These are phyloP conservation scores for Augochlorella aurata DNA, from an alignment of 2,888 invertebrate species.

Conservation along the genomic window DNA sequence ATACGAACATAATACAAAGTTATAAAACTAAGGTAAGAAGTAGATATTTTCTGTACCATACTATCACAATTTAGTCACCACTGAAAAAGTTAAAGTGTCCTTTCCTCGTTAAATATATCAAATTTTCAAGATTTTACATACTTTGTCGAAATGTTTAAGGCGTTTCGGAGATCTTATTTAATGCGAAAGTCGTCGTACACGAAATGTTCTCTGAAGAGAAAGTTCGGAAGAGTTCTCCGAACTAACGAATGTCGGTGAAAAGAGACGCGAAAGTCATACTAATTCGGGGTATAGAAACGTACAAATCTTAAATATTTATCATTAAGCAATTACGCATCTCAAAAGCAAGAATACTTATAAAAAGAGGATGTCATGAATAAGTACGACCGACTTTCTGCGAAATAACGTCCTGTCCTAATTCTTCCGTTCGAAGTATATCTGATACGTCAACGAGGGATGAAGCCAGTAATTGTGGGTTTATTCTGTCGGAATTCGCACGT, in stretches of 20 bases:
- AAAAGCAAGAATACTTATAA: background rate
- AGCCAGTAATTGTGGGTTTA: background rate
- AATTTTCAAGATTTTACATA: too few relatives aligned
- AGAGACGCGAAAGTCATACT: too few relatives aligned
- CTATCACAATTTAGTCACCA: too few relatives aligned
- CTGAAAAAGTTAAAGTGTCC: too few relatives aligned
- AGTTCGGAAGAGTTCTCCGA: background rate
- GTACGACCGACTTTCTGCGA: background rate
- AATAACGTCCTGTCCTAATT: background rate
- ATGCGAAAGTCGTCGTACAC: background rate
- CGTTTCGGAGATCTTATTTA: too few relatives aligned
- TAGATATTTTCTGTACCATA: too few relatives aligned
- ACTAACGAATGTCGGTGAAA: too few relatives aligned
- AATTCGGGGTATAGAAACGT: background rate
- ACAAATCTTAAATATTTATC: background rate
- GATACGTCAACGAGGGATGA: background rate
- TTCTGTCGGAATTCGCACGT: conserved; percentile 8
- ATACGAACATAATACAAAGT: too few relatives aligned
- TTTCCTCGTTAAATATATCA: too few relatives aligned
- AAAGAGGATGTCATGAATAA: background rate
- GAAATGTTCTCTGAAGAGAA: background rate
- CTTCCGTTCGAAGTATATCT: conserved; percentile 1
- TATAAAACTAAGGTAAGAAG: too few relatives aligned
- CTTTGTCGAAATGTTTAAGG: too few relatives aligned
- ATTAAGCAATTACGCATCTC: too few relatives aligned